A percentile compares a stretch with the other conserved stretches of the same genome.
Conservation (phyloP, 2,113 vertebrate species). For the Pluvianellus socialis region DNA sequence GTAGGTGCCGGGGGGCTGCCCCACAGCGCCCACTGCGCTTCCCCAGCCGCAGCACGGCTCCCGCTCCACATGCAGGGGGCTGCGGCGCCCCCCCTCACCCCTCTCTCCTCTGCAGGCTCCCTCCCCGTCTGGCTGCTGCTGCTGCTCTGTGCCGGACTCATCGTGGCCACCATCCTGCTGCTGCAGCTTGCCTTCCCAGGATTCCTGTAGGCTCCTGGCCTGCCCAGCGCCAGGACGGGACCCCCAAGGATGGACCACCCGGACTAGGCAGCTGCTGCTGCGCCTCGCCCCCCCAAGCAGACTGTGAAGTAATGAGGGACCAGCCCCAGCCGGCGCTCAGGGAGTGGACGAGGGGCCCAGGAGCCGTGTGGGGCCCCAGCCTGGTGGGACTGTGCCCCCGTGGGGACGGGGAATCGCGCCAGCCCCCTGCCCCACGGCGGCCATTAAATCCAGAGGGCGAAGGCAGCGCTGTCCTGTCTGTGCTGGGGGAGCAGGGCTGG, state of each 20-base stretch:
- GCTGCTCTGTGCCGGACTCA: conserved; percentile 81
- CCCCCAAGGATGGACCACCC: background rate
- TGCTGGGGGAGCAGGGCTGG: background rate
- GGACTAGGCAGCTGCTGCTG: background rate
- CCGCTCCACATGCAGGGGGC: background rate
- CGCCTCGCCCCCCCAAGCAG: background rate
- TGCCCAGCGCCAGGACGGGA: background rate
- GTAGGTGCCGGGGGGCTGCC: conserved; percentile 73
- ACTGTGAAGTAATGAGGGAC: conserved; percentile 9
- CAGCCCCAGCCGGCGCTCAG: background rate
- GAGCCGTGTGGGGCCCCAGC: too few relatives aligned
- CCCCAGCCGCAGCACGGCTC: too few relatives aligned
- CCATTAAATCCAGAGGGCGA: conserved; percentile 42
- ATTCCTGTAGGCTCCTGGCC: conserved; percentile 73
- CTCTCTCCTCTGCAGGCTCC: conserved; percentile 68
- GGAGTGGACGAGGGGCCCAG: background rate
- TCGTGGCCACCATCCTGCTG: conserved; percentile 81
- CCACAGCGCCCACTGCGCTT: too few relatives aligned
- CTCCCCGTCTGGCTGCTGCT: conserved; percentile 90
- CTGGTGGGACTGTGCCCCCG: background rate
- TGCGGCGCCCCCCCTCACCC: background rate
- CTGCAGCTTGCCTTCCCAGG: conserved; percentile 87
- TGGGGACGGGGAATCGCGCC: background rate
- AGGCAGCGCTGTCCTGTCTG: fast-evolving
- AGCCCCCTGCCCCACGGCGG: background rate